Evolutionary conservation across 2,113 vertebrate species (phyloP).

Genomic region (Cacatua alba): DNA sequence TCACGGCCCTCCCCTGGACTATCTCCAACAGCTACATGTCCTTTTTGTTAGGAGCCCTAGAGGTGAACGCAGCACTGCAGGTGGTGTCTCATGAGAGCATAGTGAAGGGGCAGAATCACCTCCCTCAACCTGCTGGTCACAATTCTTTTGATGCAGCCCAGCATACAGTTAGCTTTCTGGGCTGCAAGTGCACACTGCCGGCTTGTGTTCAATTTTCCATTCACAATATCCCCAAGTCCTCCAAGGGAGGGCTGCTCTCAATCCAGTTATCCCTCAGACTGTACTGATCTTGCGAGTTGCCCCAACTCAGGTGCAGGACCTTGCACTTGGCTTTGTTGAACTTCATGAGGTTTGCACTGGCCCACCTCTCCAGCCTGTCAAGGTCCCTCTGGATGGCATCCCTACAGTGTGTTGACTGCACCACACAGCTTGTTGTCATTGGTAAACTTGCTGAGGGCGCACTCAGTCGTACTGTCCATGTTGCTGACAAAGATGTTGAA

Average conservation of each 20-base stretch:
- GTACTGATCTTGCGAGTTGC: not conserved
- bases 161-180: not conserved
- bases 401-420: too few relatives aligned
- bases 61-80: not conserved
- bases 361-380: too few relatives aligned
- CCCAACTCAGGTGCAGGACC: too few relatives aligned
- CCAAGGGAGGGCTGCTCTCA: not conserved
- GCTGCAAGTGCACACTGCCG: not conserved
- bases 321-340: too few relatives aligned
- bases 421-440: too few relatives aligned
- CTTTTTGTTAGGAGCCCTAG: not conserved
- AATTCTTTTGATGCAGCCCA: not conserved
- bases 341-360: too few relatives aligned
- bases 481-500: too few relatives aligned
- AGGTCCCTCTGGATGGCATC: too few relatives aligned
- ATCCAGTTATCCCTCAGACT: not conserved
- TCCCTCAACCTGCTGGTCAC: not conserved
- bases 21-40: not conserved
- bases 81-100: not conserved
- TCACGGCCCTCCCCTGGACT: not conserved
- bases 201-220: not conserved
- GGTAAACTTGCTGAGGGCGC: too few relatives aligned
- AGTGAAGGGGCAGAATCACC: not conserved
- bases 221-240: not conserved
- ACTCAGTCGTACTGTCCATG: too few relatives aligned